Conservation (phyloP, 1,140 invertebrate genomes). For the Drosophila kohkoa region DNA sequence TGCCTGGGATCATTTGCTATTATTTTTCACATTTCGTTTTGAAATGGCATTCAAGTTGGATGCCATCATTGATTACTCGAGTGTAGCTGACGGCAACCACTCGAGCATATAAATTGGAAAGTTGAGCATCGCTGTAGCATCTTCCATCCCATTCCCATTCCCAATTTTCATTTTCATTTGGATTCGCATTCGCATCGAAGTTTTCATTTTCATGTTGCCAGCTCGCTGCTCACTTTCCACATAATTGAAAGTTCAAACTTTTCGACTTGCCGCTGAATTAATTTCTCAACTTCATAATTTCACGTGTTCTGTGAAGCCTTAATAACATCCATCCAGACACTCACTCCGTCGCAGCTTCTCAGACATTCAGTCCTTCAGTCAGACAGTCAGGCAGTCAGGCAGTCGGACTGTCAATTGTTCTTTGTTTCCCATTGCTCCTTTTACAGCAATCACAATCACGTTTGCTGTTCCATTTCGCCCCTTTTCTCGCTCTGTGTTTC, state of each 20-base stretch:
- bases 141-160: slow-evolving; percentile 26
- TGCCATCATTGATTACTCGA: slow-evolving; percentile 74
- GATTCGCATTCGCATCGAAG: too few species aligned
- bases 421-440: slow-evolving; percentile 71
- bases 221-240: slow-evolving; percentile 53
- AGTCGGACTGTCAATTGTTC: slow-evolving; percentile 62
- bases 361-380: slow-evolving; percentile 32
- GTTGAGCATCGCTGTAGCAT: slow-evolving; percentile 47
- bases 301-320: slow-evolving; percentile 70
- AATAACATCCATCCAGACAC: slow-evolving; percentile 59
- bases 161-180: slow-evolving; percentile 30
- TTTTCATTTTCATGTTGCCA: slow-evolving; percentile 51
- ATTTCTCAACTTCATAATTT: slow-evolving; percentile 83
- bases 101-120: slow-evolving; percentile 80
- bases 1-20: slow-evolving; percentile 59
- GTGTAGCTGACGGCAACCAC: slow-evolving; percentile 76
- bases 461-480: slow-evolving; percentile 26
- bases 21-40: slow-evolving; percentile 71
- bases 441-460: slow-evolving; percentile 43
- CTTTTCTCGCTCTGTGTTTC: slow-evolving; percentile 6
- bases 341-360: slow-evolving; percentile 17
- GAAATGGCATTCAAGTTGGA: slow-evolving; percentile 40
- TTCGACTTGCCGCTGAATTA: slow-evolving; percentile 79
- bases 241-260: slow-evolving; percentile 82
- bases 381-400: slow-evolving; percentile 20